phyloP scores from a whole-genome alignment of 2,797 vertebrate species.

The Eidolon dupreanum region DNA sequence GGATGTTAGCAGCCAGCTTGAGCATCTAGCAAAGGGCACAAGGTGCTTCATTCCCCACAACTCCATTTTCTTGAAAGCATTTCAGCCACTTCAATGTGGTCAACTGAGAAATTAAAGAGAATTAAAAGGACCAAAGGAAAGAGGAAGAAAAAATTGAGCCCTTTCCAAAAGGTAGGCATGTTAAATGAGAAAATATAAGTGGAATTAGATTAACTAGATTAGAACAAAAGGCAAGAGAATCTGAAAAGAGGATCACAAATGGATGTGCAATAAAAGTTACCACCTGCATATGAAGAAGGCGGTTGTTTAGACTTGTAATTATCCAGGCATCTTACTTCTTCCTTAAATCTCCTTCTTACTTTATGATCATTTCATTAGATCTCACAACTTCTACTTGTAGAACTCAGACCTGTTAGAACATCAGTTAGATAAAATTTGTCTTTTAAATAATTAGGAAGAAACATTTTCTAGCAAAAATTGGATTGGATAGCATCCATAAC shows the following conservation, averaged over 20 bases:
- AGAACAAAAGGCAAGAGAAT: background rate
- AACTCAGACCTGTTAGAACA: background rate
- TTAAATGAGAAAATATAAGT: background rate
- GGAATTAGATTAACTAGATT: background rate
- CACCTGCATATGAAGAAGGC: background rate
- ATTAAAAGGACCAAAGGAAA: background rate
- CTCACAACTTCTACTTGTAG: background rate
- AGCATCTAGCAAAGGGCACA: background rate
- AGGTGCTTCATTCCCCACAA: background rate
- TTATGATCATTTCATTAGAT: background rate
- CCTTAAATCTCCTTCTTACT: background rate
- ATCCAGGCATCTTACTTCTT: background rate
- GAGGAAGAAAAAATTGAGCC: background rate
- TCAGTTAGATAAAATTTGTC: background rate
- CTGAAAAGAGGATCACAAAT: background rate
- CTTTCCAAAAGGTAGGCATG: background rate
- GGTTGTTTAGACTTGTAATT: background rate
- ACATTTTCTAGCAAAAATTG: background rate
- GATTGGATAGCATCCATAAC: background rate
- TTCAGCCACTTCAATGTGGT: background rate
- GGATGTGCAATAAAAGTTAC: background rate
- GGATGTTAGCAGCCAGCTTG: background rate
- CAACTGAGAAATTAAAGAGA: background rate
- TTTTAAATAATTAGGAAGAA: background rate
- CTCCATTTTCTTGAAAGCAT: background rate